These are phyloP conservation scores for Gasterosteus aculeatus DNA, from an alignment of 2,113 vertebrate species.

Conservation along the genomic window DNA sequence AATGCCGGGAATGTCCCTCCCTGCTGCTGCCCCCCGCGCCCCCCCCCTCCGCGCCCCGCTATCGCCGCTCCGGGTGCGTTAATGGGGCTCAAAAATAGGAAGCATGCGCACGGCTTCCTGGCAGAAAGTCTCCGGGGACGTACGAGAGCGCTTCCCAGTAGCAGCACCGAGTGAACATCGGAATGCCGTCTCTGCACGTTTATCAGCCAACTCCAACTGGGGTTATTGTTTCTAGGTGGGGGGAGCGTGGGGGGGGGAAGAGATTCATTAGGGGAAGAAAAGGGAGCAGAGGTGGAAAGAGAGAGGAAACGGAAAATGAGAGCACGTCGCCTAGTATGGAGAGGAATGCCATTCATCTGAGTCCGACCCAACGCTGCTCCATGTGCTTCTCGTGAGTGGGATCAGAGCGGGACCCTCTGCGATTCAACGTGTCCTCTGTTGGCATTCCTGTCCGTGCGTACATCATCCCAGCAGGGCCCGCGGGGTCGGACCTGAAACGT, in stretches of 20 bases:
- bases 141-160: constrained; percentile 19
- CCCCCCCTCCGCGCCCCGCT: constrained; percentile 28
- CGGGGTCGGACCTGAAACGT: constrained; percentile 49
- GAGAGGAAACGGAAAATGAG: constrained; percentile 47
- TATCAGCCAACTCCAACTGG: constrained; percentile 33
- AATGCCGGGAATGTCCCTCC: constrained; percentile 76
- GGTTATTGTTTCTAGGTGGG: constrained; percentile 48
- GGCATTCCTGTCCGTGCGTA: constrained; percentile 64
- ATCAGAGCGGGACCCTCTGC: constrained; percentile 52
- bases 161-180: constrained; percentile 41
- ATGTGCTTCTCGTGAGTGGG: constrained; percentile 70
- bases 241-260: constrained; percentile 20
- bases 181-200: constrained; percentile 33
- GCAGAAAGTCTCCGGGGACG: constrained; percentile 38
- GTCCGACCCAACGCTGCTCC: constrained; percentile 60
- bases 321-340: constrained; percentile 67
- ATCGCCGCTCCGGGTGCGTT: constrained; percentile 59
- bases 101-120: constrained; percentile 63
- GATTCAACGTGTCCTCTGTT: constrained; percentile 74
- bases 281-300: constrained; percentile 32
- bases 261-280: constrained; percentile 63
- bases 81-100: constrained; percentile 69
- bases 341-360: constrained; percentile 75
- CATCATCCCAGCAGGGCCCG: constrained; percentile 55
- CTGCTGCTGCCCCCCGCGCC: constrained; percentile 39